phyloP scores from a whole-genome alignment of 2,888 invertebrate species.

The Autographa gamma region DNA sequence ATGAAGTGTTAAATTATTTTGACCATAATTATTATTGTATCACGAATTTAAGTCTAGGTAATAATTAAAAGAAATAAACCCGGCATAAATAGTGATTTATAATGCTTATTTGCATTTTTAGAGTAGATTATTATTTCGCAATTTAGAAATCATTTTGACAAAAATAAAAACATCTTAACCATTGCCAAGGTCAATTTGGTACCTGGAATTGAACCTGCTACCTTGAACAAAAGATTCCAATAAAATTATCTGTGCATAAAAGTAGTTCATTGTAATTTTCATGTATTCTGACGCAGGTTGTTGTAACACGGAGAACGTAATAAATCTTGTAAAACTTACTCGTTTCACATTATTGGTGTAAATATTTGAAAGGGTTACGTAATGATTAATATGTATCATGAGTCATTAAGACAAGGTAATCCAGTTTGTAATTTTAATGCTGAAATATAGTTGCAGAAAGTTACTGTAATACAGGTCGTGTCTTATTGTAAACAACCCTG shows the following conservation, averaged over 20 bases:
- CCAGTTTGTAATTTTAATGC: not conserved
- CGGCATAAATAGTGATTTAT: no score
- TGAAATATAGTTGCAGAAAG: not conserved
- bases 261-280: not conserved
- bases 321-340: not conserved
- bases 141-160: no score
- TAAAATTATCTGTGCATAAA: not conserved
- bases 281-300: not conserved
- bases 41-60: no score
- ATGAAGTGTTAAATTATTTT: no score
- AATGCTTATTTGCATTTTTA: no score
- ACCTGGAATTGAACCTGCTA: no score
- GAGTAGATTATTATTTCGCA: no score
- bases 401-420: not conserved
- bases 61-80: no score
- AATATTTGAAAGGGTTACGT: constrained; percentile 4
- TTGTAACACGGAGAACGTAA: not conserved
- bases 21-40: no score
- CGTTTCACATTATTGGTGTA: constrained; percentile 4
- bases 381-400: not conserved
- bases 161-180: no score
- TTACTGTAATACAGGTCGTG: not conserved
- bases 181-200: no score
- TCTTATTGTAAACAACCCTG: not conserved
- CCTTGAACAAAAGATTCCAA: no score